phyloP scores from a whole-genome alignment of 2,113 vertebrate genomes.

The Pongo abelii region DNA sequence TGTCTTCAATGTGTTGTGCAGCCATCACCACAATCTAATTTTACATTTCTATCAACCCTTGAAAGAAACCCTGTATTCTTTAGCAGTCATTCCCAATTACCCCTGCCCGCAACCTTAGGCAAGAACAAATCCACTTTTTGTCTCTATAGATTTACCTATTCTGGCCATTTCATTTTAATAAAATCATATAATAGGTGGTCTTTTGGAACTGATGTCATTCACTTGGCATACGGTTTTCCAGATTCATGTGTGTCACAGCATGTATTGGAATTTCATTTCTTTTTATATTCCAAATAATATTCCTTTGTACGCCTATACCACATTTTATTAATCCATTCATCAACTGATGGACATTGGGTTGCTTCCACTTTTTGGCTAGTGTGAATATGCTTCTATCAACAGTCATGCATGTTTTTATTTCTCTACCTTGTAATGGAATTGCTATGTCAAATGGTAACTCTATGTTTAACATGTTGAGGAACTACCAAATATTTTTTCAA shows the following conservation, averaged over 20 bases:
- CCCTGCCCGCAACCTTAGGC: not conserved
- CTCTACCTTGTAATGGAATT: not conserved
- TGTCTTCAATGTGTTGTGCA: not conserved
- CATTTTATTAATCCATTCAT: not conserved
- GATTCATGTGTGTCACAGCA: not conserved
- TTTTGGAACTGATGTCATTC: not conserved
- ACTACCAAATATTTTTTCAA: not conserved
- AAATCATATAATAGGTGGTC: not conserved
- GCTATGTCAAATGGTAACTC: not conserved
- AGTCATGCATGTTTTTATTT: not conserved
- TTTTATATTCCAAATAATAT: constrained; percentile 7
- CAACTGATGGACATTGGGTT: not conserved
- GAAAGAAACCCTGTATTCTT: not conserved
- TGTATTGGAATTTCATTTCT: not conserved
- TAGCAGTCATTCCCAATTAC: not conserved
- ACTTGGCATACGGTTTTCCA: not conserved
- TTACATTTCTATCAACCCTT: not conserved
- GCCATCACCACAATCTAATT: not conserved
- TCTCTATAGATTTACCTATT: not conserved
- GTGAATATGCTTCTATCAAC: not conserved
- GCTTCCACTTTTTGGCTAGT: not conserved
- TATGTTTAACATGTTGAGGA: not conserved
- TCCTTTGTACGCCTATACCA: not conserved
- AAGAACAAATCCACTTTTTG: not conserved
- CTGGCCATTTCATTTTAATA: not conserved